phyloP scores from a whole-genome alignment of 2,888 invertebrate species.

The Chironomus riparius region DNA sequence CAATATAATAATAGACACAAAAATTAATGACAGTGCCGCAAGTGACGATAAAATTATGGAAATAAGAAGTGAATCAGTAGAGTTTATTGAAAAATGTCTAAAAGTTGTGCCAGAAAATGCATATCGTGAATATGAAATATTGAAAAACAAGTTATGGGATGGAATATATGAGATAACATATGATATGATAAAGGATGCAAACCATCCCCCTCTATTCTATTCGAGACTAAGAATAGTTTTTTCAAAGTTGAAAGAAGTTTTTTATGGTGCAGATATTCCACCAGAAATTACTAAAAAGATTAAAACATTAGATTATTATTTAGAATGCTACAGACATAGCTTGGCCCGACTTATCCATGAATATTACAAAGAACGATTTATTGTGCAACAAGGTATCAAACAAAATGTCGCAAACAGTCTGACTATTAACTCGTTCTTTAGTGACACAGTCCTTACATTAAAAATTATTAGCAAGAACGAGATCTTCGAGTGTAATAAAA shows the following conservation, averaged over 20 bases:
- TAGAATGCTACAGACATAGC: neutral
- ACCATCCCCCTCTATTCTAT: neutral
- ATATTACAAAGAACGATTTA: constrained; percentile 10
- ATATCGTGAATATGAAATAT: neutral
- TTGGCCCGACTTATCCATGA: neutral
- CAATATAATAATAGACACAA: neutral
- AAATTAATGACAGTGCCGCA: neutral
- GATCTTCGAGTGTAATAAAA: neutral
- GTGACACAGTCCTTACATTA: neutral
- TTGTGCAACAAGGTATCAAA: neutral
- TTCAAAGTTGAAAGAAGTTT: neutral
- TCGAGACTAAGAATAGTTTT: neutral
- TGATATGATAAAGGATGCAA: neutral
- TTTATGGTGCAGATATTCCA: neutral
- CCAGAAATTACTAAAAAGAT: neutral
- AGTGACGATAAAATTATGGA: neutral
- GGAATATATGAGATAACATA: neutral
- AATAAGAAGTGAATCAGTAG: neutral
- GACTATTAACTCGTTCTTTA: neutral
- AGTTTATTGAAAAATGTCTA: neutral
- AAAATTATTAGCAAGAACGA: neutral
- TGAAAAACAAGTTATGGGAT: neutral
- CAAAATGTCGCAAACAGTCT: neutral
- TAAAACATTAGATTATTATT: neutral
- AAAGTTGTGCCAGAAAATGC: neutral